These are phyloP conservation scores for Melanotaenia maccullochi DNA, from an alignment of 2,797 vertebrate genomes.

Conservation along the genomic window DNA sequence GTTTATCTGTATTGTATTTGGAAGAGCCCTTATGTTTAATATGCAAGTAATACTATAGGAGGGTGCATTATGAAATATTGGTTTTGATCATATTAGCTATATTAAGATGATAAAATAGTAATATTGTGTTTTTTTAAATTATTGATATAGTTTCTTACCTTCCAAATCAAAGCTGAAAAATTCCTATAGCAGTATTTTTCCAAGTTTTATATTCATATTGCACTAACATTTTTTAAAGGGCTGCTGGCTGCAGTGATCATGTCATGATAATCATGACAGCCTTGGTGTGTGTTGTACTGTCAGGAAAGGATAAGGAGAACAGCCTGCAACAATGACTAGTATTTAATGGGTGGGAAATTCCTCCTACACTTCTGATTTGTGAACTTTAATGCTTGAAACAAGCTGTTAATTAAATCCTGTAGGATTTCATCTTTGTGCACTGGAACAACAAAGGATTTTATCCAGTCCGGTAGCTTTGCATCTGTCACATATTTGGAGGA, in stretches of 20 bases:
- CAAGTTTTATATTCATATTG: not conserved
- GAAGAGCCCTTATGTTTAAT: too few relatives aligned
- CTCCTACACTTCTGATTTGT: constrained; percentile 6
- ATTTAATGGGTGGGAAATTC: constrained; percentile 17
- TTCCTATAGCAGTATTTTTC: too few relatives aligned
- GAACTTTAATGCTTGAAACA: constrained; percentile 12
- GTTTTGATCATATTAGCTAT: not conserved
- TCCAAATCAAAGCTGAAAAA: too few relatives aligned
- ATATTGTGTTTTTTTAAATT: not conserved
- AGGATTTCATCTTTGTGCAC: constrained; percentile 17
- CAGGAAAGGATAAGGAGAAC: constrained; percentile 43
- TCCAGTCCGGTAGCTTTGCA: constrained; percentile 15
- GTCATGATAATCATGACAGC: too few relatives aligned
- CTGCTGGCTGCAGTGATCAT: too few relatives aligned
- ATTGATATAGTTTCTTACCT: too few relatives aligned
- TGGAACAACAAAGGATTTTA: constrained; percentile 2
- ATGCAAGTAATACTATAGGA: too few relatives aligned
- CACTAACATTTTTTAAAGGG: not conserved
- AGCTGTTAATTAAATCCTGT: constrained; percentile 22
- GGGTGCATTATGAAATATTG: too few relatives aligned
- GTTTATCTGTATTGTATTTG: too few relatives aligned
- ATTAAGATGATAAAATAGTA: not conserved
- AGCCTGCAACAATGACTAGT: constrained; percentile 41
- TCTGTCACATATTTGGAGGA: constrained; percentile 24
- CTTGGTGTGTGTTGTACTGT: constrained; percentile 3